These are phyloP conservation scores for Recurvirostra avosetta DNA, from an alignment of 2,113 vertebrate species.

Conservation along the genomic window DNA sequence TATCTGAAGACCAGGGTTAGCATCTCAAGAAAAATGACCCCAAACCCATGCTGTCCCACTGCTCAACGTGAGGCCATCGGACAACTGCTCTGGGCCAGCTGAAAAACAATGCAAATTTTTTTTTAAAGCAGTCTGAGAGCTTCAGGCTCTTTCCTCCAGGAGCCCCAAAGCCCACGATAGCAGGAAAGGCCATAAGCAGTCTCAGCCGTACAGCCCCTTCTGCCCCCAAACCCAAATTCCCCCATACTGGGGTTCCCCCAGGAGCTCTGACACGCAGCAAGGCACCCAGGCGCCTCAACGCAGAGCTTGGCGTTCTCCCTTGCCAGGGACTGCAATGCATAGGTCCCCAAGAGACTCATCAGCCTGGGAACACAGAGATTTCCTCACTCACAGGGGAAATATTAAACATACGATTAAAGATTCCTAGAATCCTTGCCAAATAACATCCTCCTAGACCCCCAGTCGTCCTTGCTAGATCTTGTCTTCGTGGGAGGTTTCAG, in stretches of 20 bases:
- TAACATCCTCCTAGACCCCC: not conserved
- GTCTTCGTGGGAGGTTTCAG: not conserved
- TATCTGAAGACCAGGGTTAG: not conserved
- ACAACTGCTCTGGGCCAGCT: not conserved
- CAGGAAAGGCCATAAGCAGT: not conserved
- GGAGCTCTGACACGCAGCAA: not conserved
- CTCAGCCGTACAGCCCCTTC: not conserved
- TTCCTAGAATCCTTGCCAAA: not conserved
- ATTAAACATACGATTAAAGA: not conserved
- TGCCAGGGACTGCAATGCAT: not conserved
- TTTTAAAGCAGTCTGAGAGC: not conserved
- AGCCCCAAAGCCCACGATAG: fast-evolving
- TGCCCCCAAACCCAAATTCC: not conserved
- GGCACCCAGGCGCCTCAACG: not conserved
- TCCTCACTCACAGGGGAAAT: not conserved
- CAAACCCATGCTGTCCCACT: not conserved
- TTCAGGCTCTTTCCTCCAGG: not conserved
- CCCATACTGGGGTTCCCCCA: not conserved
- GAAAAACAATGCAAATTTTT: not conserved
- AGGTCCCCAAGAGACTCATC: not conserved
- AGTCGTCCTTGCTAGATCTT: not conserved
- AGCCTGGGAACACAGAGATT: not conserved
- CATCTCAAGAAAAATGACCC: not conserved
- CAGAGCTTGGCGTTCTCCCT: not conserved
- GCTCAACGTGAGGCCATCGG: fast-evolving